Base-by-base conservation (phyloP, 2,888 invertebrate genomes). In the Drosophila eohydei region DNA sequence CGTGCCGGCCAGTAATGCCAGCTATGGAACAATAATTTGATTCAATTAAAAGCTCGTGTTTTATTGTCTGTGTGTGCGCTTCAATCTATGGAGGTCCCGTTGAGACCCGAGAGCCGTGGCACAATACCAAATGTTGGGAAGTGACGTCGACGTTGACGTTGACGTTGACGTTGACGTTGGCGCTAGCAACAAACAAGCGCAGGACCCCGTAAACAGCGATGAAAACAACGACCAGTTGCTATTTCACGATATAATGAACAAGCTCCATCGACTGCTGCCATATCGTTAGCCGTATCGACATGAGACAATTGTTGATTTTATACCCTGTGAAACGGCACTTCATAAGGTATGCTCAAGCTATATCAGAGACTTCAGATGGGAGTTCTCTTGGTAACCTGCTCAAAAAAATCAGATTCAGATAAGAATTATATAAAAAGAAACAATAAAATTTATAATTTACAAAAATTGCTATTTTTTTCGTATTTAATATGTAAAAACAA, bases 21-120 rank as follows among this genome's bases (percentile, higher is more conserved):
- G 51, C 26, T 41, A 58, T 41, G n/a, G 44, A 52, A 34, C 64
- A 68, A 32, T 51, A 65, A 81, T 62, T 82, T 70, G 67, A 80
- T 83, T 83, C 83, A 85, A 85, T 83, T 85, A 85, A 80, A 70
- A 64, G 59, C 83, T 80, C 83, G 63, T 62, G 77, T 64, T 71
- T 80, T 63, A 55, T 60, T 71, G 63, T 38, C 38, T 38, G 43
- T 26, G 51, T 9, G 32, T 38, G 28, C 34, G 52, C 16, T 32
- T 4, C 16, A 34, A 38, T 66, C 38, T 32, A 28, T 6, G 34
- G 46, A 38, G 44, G 44, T 66, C 65, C 32, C 38, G 38, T 3
- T 26, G 64, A n/a, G 36, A 21, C 9, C 41, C 16, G 28, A 21
- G 28, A n/a, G 41, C 28, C 52, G 26, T 8, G 16, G 40, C 40